Base-by-base conservation (phyloP, 2,797 vertebrate species). In the Gila robusta region DNA sequence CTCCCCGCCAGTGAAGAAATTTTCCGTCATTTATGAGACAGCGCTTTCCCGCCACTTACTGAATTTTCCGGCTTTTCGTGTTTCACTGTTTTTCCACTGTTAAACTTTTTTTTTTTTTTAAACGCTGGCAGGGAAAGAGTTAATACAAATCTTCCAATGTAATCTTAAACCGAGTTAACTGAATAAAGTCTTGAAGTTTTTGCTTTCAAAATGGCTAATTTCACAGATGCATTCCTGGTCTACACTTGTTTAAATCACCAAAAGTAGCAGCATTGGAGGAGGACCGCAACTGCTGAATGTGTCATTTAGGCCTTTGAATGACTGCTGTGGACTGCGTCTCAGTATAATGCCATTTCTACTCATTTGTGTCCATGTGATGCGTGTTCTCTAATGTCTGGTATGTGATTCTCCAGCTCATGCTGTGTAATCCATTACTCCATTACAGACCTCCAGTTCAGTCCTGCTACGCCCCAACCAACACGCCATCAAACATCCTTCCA, bases 381-480 rank as follows among this genome's bases (percentile, higher is more conserved):
- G 23, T 44, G 67, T 54, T 54, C 83, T 54, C 64, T 56, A 67
- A 66, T 81, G 83, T 79, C 69, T 41, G 52, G 32, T 76, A 62
- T 83, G 62, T 1, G 72, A 85, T 91, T 90, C 67, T 83, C 87
- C 86, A 90, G 89, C 84, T 79, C 88, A 37, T 14, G 77, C 91
- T 80, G 91, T 87, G 89, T 91, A 90, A 93, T 88, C 88, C 90
- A 93, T 93, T 92, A 93, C 85, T 88, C 26, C 64, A 69, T 76
- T 73, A 69, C n/a, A 74, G 79, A 70, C 44, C 64, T 56, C 37
- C 70, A 74, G 73, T 23, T 37, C 49, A 74, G 23, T 66, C 28
- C 19, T 59, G 26, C 16, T 16, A 19, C 6, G 44, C 56, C 70
- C 69, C n/a, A 19, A 26, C 35, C 17, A 21, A 54, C 39, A 66